Evolutionary conservation across 1,140 invertebrate species (phyloP).

Genomic region (Octopus bimaculoides): DNA sequence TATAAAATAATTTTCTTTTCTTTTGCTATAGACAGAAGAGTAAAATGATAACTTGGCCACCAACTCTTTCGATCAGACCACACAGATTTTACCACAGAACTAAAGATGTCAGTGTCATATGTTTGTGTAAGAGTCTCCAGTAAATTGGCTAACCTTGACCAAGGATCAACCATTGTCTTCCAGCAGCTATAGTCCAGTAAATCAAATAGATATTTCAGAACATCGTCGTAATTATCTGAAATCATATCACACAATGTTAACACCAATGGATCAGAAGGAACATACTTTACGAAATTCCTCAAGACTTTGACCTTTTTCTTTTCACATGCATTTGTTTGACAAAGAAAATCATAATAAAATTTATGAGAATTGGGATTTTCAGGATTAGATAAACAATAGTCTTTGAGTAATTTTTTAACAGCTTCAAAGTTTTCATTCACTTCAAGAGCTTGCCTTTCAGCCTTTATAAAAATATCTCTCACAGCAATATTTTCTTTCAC

Average conservation of each 20-base stretch:
- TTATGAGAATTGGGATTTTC: constrained; percentile 34
- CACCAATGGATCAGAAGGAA: constrained; percentile 29
- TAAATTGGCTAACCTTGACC: constrained; percentile 19
- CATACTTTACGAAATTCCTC: constrained; percentile 21
- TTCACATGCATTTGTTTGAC: neutral
- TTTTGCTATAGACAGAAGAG: no score
- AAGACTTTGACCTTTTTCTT: constrained; percentile 17
- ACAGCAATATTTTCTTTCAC: constrained; percentile 9
- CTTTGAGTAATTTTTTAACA: constrained; percentile 17
- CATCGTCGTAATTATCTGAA: constrained; percentile 10
- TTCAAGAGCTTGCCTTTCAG: neutral
- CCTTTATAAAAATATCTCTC: neutral
- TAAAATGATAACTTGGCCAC: constrained; percentile 31
- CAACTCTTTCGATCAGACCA: constrained; percentile 22
- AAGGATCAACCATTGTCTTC: constrained; percentile 24
- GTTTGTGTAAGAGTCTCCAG: neutral
- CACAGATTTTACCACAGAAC: neutral
- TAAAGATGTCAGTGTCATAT: neutral
- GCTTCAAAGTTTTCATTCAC: neutral
- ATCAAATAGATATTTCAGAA: constrained; percentile 22
- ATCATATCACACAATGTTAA: constrained; percentile 25
- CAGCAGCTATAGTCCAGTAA: constrained; percentile 28
- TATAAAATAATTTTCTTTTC: no score
- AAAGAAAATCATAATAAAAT: constrained; percentile 25
- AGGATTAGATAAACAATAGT: constrained; percentile 26